Conservation (phyloP, 2,113 vertebrate species). For the Mionectes macconnelli region DNA sequence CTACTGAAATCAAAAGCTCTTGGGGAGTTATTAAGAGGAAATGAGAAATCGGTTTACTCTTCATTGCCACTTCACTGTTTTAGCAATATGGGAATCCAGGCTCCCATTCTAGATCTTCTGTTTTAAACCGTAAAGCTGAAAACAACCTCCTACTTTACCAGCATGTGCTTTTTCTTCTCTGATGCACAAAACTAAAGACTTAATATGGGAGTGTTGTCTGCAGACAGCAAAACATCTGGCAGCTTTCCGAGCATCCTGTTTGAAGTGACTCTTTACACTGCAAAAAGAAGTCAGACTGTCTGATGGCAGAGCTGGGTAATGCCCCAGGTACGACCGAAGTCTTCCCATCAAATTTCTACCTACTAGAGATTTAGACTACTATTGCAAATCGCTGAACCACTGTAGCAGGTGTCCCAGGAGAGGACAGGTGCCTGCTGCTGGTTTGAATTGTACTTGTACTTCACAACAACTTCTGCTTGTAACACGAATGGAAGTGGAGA, state of each 20-base stretch:
- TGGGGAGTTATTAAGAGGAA: neutral
- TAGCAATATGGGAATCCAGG: neutral
- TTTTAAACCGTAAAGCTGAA: slow-evolving; percentile 9
- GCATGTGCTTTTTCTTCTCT: neutral
- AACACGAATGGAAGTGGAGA: neutral
- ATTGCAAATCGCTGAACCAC: neutral
- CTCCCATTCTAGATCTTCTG: neutral
- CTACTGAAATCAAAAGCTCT: neutral
- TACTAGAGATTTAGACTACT: neutral
- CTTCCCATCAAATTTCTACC: neutral
- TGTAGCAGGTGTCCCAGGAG: neutral
- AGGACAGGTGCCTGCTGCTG: neutral
- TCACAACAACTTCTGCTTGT: neutral
- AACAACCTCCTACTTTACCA: slow-evolving; percentile 1
- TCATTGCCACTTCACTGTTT: neutral
- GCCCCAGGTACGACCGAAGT: neutral
- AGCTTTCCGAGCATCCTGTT: neutral
- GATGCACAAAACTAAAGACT: neutral
- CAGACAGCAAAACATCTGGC: slow-evolving; percentile 34
- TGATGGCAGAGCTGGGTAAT: neutral
- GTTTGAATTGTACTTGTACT: neutral
- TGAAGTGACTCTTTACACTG: neutral
- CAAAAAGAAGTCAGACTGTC: neutral
- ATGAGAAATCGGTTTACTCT: neutral
- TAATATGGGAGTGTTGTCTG: neutral